Conservation (phyloP, 2,888 invertebrate species). For the Chouioia cunea region DNA sequence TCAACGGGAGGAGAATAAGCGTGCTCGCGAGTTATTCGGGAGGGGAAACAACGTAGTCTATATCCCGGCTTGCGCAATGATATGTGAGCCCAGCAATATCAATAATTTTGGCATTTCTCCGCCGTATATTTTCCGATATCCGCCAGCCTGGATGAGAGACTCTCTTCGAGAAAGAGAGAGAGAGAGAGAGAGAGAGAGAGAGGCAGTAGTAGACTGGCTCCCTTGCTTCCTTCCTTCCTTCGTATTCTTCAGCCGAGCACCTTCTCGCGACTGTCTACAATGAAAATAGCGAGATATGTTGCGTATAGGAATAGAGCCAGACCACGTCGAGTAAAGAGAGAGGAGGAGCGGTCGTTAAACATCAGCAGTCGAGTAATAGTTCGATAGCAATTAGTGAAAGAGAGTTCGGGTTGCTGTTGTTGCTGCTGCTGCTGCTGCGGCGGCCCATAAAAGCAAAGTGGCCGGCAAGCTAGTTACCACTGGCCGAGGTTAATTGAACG, state of each 20-base stretch:
- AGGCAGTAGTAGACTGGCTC: no score
- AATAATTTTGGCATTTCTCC: constrained; percentile 68
- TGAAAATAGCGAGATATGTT: no score
- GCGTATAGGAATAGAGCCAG: no score
- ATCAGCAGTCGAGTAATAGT: constrained; percentile 59
- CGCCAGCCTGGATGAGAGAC: constrained; percentile 35
- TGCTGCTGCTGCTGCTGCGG: no score
- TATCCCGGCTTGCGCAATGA: constrained; percentile 65
- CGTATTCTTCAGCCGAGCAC: no score
- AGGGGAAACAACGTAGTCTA: constrained; percentile 62
- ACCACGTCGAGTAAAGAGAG: no score
- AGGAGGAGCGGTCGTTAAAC: constrained; percentile 14
- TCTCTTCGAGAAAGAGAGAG: no score
- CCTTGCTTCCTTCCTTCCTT: no score
- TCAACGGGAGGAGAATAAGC: constrained; percentile 39
- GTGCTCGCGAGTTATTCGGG: constrained; percentile 60
- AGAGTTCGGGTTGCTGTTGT: no score
- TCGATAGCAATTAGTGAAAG: constrained; percentile 68
- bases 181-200: no score
- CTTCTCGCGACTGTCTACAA: no score
- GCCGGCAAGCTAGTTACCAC: constrained; percentile 63
- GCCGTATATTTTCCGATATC: constrained; percentile 58
- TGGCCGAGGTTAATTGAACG: constrained; percentile 68
- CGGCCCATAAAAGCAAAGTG: constrained; percentile 67
- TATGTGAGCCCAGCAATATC: constrained; percentile 68